These are phyloP conservation scores for Drosophila nasuta DNA, from an alignment of 1,140 invertebrate genomes.

Conservation along the genomic window DNA sequence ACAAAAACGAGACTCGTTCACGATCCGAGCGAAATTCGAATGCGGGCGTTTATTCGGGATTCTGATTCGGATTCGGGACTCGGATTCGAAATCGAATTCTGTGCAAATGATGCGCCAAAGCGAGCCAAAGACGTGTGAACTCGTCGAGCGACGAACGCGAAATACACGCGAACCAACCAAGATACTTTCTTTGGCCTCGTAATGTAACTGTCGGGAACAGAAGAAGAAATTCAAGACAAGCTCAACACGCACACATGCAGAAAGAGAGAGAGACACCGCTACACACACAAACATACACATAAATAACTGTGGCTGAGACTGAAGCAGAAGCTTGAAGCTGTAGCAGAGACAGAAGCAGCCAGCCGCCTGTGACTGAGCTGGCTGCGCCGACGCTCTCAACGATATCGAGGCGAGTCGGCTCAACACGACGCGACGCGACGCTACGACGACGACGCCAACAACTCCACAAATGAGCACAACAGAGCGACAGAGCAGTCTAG, in stretches of 20 bases:
- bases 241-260: slow-evolving; percentile 8
- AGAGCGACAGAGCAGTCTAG: slow-evolving; percentile 25
- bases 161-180: slow-evolving; percentile 80
- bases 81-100: slow-evolving; percentile 30
- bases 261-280: no score
- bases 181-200: slow-evolving; percentile 85
- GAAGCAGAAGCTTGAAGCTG: slow-evolving; percentile 5
- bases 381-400: slow-evolving; percentile 49
- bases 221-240: slow-evolving; percentile 58
- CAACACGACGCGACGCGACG: slow-evolving; percentile 28
- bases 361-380: slow-evolving; percentile 41
- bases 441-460: slow-evolving; percentile 38
- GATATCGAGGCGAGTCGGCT: slow-evolving; percentile 25
- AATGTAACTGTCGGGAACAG: slow-evolving; percentile 82
- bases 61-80: slow-evolving; percentile 30
- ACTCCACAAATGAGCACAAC: slow-evolving; percentile 75
- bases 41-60: slow-evolving; percentile 27
- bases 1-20: slow-evolving; percentile 49
- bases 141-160: slow-evolving; percentile 83
- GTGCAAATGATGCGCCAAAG: slow-evolving; percentile 46
- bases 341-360: slow-evolving; percentile 25
- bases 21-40: slow-evolving; percentile 40
- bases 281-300: slow-evolving; percentile 14
- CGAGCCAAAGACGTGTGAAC: slow-evolving; percentile 81
- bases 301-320: slow-evolving; percentile 15